phyloP scores from a whole-genome alignment of 2,113 vertebrate genomes.

The Phalacrocorax pelagicus region DNA sequence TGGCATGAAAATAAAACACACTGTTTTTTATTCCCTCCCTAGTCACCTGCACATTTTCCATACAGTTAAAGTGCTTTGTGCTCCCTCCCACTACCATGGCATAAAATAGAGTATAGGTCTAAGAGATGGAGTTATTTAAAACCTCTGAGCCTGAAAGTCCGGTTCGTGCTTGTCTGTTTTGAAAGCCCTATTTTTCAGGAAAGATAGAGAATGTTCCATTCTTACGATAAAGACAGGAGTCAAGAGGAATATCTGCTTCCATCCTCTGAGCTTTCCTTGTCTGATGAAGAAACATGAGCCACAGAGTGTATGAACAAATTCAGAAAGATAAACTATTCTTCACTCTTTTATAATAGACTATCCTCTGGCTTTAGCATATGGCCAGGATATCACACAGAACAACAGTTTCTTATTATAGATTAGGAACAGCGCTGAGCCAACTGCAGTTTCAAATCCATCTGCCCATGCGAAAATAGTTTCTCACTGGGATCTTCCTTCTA shows the following conservation, averaged over 20 bases:
- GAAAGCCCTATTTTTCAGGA: not conserved
- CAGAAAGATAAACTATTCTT: constrained; percentile 18
- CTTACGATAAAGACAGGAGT: not conserved
- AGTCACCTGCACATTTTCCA: accelerated
- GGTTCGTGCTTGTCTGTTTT: not conserved
- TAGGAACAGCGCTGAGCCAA: constrained; percentile 53
- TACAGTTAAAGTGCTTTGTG: not conserved
- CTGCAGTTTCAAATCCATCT: constrained; percentile 60
- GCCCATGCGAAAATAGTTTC: constrained; percentile 46
- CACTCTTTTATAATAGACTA: constrained; percentile 19
- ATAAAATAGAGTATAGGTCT: not conserved
- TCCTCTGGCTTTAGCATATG: constrained; percentile 68
- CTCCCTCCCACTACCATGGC: not conserved
- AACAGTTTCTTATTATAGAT: constrained; percentile 61
- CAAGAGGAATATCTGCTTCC: not conserved
- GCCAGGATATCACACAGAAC: constrained; percentile 59
- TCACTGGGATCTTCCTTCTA: constrained; percentile 55
- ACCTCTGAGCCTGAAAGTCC: not conserved
- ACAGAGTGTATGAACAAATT: not conserved
- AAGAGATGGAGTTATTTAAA: not conserved
- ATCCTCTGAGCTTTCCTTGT: not conserved
- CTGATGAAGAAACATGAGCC: not conserved
- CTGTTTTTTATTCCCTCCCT: not conserved
- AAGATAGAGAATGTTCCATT: not conserved
- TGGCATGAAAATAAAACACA: not conserved